Conservation (phyloP, 1,140 invertebrate genomes). For the Dufourea novaeangliae region DNA sequence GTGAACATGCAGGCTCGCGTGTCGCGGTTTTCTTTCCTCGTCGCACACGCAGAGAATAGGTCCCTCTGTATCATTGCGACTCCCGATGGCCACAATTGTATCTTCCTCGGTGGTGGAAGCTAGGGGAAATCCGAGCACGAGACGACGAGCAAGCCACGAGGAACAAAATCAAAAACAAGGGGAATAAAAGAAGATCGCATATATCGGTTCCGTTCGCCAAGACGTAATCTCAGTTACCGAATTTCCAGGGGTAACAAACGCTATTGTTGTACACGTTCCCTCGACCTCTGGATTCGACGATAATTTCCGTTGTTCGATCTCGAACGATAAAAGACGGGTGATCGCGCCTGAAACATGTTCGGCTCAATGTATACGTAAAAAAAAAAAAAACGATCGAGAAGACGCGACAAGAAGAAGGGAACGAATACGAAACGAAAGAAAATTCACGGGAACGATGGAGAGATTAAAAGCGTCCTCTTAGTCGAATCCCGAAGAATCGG, state of each 20-base stretch:
- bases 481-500: conserved; percentile 62
- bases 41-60: not conserved
- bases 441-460: conserved; percentile 14
- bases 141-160: not conserved
- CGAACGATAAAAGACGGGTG: conserved; percentile 73
- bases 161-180: not conserved
- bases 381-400: conserved; percentile 38
- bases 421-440: conserved; percentile 39
- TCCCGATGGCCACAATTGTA: not conserved
- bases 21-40: conserved; percentile 1
- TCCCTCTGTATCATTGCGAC: not conserved
- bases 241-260: conserved; percentile 25
- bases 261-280: conserved; percentile 50
- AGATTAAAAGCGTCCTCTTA: conserved; percentile 44
- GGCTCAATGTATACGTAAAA: conserved; percentile 76
- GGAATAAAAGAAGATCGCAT: not conserved
- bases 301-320: conserved; percentile 58
- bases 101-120: not conserved
- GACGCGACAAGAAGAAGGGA: conserved; percentile 40
- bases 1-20: not conserved
- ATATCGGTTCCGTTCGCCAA: conserved; percentile 60
- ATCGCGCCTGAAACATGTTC: conserved; percentile 71
- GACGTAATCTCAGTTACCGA: conserved; percentile 57
- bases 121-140: not conserved
- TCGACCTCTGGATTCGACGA: conserved; percentile 18